These are phyloP conservation scores for Megaleporinus macrocephalus DNA, from an alignment of 2,113 vertebrate species.

Conservation along the genomic window DNA sequence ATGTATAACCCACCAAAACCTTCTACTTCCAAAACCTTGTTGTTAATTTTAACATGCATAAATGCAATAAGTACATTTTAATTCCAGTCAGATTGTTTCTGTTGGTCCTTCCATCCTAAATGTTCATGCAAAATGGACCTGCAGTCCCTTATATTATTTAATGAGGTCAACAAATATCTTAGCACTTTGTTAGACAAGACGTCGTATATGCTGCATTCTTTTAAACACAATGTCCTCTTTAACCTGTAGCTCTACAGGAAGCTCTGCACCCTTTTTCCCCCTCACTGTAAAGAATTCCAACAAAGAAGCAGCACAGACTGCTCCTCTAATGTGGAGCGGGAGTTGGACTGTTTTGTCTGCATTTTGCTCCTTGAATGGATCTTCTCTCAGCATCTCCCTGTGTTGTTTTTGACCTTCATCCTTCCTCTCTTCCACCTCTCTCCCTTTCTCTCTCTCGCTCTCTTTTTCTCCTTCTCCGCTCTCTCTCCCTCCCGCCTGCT, in stretches of 20 bases:
- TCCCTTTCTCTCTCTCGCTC: not conserved
- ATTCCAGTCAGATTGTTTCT: too few relatives aligned
- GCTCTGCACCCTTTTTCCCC: slow-evolving; percentile 24
- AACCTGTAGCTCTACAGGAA: not conserved
- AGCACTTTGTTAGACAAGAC: not conserved
- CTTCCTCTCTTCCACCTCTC: not conserved
- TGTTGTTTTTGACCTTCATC: slow-evolving; percentile 49
- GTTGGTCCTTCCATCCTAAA: too few relatives aligned
- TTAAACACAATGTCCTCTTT: not conserved
- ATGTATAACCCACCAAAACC: too few relatives aligned
- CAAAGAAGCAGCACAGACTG: not conserved
- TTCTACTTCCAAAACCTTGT: too few relatives aligned
- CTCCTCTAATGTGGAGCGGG: not conserved
- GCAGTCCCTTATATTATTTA: not conserved
- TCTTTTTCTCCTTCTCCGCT: slow-evolving; percentile 41
- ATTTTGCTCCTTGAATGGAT: slow-evolving; percentile 11
- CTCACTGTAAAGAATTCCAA: not conserved
- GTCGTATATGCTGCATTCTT: not conserved
- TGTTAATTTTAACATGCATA: too few relatives aligned
- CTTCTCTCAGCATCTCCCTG: slow-evolving; percentile 1
- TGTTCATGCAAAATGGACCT: too few relatives aligned
- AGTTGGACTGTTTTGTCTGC: slow-evolving; percentile 15
- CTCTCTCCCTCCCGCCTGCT: slow-evolving; percentile 38
- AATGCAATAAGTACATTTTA: too few relatives aligned
- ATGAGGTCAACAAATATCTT: slow-evolving; percentile 16